These are phyloP conservation scores for Parazoanthus atlanticus DNA, from an alignment of 92 coral and sea anemone genomes.

Conservation along the genomic window DNA sequence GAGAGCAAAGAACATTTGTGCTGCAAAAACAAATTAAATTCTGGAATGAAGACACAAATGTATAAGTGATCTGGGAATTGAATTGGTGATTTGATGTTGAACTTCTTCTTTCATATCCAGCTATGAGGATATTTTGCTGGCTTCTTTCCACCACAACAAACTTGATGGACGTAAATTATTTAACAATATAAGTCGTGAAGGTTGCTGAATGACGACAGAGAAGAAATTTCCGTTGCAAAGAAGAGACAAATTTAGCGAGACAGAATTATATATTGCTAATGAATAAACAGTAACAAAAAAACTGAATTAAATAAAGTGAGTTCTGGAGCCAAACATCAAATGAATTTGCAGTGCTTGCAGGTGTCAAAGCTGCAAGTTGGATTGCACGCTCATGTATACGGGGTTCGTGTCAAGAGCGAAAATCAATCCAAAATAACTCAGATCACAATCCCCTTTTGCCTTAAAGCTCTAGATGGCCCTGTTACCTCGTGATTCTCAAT, in stretches of 20 bases:
- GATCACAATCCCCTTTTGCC: constrained; percentile 10
- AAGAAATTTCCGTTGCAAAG: background rate
- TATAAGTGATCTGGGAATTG: constrained; percentile 19
- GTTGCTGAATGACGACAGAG: constrained; percentile 12
- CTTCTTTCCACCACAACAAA: constrained; percentile 31
- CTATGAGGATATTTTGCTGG: constrained; percentile 3
- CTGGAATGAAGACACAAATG: background rate
- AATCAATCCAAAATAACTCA: background rate
- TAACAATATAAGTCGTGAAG: constrained; percentile 25
- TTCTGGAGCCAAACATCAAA: constrained; percentile 3
- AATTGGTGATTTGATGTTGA: background rate
- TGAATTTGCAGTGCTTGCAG: constrained; percentile 23
- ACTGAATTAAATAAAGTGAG: background rate
- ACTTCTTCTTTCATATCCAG: background rate
- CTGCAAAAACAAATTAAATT: background rate
- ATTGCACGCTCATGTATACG: background rate
- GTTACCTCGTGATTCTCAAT: constrained; percentile 2
- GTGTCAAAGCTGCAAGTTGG: background rate
- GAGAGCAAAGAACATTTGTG: background rate
- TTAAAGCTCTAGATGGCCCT: background rate
- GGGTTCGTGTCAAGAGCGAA: background rate
- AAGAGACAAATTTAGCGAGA: constrained; percentile 1
- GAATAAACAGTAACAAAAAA: background rate
- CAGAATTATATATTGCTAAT: background rate
- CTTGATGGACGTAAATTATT: constrained; percentile 31